Evolutionary conservation across 1,140 invertebrate species (phyloP).

Genomic region (Cherax destructor): DNA sequence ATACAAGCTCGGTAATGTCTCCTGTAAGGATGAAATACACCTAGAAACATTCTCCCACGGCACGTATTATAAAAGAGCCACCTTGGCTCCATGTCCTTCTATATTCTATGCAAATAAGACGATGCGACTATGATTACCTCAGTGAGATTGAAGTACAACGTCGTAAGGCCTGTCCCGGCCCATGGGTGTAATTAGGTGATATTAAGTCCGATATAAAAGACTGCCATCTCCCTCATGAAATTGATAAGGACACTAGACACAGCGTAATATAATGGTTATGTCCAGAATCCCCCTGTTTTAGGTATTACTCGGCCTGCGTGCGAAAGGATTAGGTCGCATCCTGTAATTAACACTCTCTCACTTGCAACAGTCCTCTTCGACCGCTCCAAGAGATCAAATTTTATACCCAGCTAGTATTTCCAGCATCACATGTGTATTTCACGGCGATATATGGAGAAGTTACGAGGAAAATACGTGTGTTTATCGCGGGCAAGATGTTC

Average conservation of each 20-base stretch:
- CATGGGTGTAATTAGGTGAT: conserved; percentile 61
- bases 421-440: not conserved
- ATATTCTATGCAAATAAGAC: conserved; percentile 66
- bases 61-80: not conserved
- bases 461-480: not conserved
- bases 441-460: not conserved
- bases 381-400: too few relatives aligned
- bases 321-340: conserved; percentile 21
- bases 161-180: conserved; percentile 46
- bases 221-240: conserved; percentile 67
- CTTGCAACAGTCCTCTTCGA: not conserved
- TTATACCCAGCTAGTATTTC: not conserved
- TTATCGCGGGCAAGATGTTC: conserved; percentile 37
- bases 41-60: not conserved
- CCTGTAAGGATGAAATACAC: not conserved
- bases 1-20: not conserved
- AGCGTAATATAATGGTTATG: conserved; percentile 67
- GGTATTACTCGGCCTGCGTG: conserved; percentile 56
- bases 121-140: conserved; percentile 44
- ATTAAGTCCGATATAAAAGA: conserved; percentile 65
- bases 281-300: conserved; percentile 64
- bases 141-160: conserved; percentile 39
- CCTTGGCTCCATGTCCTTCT: conserved; percentile 25
- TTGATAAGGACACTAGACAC: conserved; percentile 67
- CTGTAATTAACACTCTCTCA: not conserved